A percentile compares a stretch with the other conserved stretches of the same genome.
These are phyloP conservation scores for Thymelicus lineola DNA, from an alignment of 2,888 invertebrate species.

Conservation along the genomic window DNA sequence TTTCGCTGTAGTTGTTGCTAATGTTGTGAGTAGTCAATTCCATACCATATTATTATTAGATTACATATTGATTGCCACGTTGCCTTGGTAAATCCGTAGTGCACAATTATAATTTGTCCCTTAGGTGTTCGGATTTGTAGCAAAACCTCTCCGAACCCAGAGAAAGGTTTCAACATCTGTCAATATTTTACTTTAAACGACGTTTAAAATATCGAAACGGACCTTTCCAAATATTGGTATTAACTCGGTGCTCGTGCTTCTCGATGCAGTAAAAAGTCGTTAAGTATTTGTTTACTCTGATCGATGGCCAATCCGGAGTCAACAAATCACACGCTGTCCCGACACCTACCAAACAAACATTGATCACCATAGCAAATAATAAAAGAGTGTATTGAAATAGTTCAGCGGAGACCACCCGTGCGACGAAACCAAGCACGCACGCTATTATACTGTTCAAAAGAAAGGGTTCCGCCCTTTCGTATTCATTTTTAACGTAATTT, in stretches of 20 bases:
- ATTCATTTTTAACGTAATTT: constrained; percentile 77
- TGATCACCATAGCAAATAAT: constrained; percentile 80
- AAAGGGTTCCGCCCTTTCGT: constrained; percentile 64
- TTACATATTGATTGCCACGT: too few relatives aligned
- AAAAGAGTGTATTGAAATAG: constrained; percentile 62
- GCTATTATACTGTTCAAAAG: constrained; percentile 73
- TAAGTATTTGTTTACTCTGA: constrained; percentile 49
- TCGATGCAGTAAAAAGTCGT: constrained; percentile 31
- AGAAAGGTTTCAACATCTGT: neutral
- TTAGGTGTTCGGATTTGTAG: too few relatives aligned
- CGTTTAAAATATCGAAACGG: constrained; percentile 9
- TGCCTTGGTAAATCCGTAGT: too few relatives aligned
- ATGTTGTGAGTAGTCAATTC: too few relatives aligned
- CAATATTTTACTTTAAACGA: neutral
- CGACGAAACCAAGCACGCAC: constrained; percentile 71
- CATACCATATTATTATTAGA: too few relatives aligned
- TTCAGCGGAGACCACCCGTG: constrained; percentile 72
- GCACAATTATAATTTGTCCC: too few relatives aligned
- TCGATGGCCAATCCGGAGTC: constrained; percentile 70
- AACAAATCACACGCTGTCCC: constrained; percentile 77
- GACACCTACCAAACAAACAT: constrained; percentile 79
- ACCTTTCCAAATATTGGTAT: constrained; percentile 49
- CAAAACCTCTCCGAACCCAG: neutral
- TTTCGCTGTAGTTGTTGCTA: too few relatives aligned
- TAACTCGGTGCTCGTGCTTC: constrained; percentile 37